phyloP scores from a whole-genome alignment of 2,888 invertebrate genomes.

The Drosophila fulvimacula region DNA sequence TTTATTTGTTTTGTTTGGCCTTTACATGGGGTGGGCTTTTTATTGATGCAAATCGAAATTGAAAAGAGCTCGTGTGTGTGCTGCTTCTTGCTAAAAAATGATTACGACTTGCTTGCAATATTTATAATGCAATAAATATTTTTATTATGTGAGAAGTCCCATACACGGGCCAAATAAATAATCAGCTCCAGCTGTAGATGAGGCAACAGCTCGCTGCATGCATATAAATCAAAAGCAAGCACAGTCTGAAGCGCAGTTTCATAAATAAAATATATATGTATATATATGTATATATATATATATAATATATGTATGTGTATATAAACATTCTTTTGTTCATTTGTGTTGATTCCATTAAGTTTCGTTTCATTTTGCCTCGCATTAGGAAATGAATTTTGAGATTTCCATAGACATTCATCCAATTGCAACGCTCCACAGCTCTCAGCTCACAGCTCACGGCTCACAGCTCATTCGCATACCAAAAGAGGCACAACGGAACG shows the following conservation, averaged over 20 bases:
- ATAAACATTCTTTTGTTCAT: constrained; percentile 9
- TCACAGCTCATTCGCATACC: background rate
- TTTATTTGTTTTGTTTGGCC: constrained; percentile 67
- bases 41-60: constrained; percentile 75
- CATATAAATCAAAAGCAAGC: constrained; percentile 62
- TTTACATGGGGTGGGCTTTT: constrained; percentile 41
- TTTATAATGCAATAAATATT: constrained; percentile 80
- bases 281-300: background rate
- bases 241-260: constrained; percentile 19
- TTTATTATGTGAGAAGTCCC: constrained; percentile 72
- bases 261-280: constrained; percentile 14
- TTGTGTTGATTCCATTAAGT: constrained; percentile 14
- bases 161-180: constrained; percentile 62
- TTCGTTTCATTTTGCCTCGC: constrained; percentile 28
- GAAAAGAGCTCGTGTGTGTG: constrained; percentile 46
- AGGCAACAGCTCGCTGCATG: constrained; percentile 21
- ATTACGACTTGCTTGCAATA: constrained; percentile 65
- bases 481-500: background rate
- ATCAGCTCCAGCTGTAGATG: constrained; percentile 42
- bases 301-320: constrained; percentile 3
- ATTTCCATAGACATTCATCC: constrained; percentile 25
- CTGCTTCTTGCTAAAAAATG: constrained; percentile 40
- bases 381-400: constrained; percentile 60
- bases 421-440: constrained; percentile 26
- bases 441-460: no score